Conservation (phyloP, 2,797 vertebrate genomes). For the Hippoglossus hippoglossus region DNA sequence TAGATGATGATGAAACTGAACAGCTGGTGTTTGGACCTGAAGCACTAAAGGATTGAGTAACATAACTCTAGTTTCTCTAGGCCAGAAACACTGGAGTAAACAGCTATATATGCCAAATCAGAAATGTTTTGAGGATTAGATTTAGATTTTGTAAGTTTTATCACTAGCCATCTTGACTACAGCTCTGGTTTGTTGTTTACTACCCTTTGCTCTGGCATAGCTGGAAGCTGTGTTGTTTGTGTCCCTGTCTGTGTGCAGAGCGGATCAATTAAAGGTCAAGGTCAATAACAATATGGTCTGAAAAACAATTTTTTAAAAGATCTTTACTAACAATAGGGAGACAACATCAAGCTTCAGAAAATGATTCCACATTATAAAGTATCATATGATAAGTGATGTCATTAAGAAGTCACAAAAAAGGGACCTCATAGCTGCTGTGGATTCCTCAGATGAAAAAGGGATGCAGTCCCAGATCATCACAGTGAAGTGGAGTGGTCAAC, state of each 20-base stretch:
- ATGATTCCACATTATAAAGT: not conserved
- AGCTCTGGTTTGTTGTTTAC: not conserved
- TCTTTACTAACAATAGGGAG: too few relatives aligned
- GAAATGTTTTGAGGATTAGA: too few relatives aligned
- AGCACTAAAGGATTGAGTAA: too few relatives aligned
- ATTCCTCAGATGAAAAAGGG: not conserved
- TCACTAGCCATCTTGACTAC: not conserved
- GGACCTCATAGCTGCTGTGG: not conserved
- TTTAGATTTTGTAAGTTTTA: too few relatives aligned
- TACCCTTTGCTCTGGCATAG: not conserved
- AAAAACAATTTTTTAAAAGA: too few relatives aligned
- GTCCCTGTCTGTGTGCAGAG: not conserved
- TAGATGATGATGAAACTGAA: too few relatives aligned
- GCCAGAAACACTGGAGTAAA: not conserved
- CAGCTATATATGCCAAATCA: too few relatives aligned
- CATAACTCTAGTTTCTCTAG: too few relatives aligned
- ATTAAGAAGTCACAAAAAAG: not conserved
- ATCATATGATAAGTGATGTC: too few relatives aligned
- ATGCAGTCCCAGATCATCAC: not conserved
- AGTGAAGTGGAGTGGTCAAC: conserved; percentile 15
- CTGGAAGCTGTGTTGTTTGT: not conserved
- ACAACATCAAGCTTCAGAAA: not conserved
- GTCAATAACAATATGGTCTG: not conserved
- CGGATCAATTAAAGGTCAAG: not conserved
- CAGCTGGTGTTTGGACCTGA: too few relatives aligned